A percentile compares a stretch with the other conserved stretches of the same genome.
phyloP scores from a whole-genome alignment of 1,140 invertebrate genomes.

The Drosophila kohkoa region DNA sequence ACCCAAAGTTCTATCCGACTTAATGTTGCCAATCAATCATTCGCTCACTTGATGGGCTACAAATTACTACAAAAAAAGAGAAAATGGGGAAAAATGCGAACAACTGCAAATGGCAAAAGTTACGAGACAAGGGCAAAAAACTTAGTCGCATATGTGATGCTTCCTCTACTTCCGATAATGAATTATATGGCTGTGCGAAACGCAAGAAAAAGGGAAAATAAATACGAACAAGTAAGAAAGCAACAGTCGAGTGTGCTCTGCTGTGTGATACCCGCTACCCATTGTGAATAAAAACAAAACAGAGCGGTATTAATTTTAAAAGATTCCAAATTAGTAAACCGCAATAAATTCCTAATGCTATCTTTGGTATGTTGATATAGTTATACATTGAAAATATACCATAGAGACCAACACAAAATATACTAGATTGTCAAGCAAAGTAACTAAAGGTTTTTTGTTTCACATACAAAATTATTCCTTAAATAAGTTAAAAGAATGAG shows the following conservation, averaged over 20 bases:
- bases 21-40: conserved; percentile 56
- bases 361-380: no score
- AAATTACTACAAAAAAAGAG: conserved; percentile 42
- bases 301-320: no score
- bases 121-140: conserved; percentile 33
- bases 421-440: no score
- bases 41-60: conserved; percentile 47
- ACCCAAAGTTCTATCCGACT: conserved; percentile 33
- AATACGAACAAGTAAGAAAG: background rate
- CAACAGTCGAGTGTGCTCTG: no score
- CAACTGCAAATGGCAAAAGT: conserved; percentile 41
- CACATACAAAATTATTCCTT: no score
- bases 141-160: conserved; percentile 35
- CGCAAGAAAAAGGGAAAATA: background rate
- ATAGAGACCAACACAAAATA: no score
- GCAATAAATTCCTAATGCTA: no score
- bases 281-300: no score
- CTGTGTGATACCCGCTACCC: no score
- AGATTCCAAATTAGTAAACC: no score
- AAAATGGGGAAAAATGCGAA: conserved; percentile 7
- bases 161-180: conserved; percentile 36
- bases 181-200: conserved; percentile 25
- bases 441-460: no score
- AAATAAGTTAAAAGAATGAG: background rate
- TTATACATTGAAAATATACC: no score